phyloP scores from a whole-genome alignment of 2,888 invertebrate species.

The Gasteruption jaculator region DNA sequence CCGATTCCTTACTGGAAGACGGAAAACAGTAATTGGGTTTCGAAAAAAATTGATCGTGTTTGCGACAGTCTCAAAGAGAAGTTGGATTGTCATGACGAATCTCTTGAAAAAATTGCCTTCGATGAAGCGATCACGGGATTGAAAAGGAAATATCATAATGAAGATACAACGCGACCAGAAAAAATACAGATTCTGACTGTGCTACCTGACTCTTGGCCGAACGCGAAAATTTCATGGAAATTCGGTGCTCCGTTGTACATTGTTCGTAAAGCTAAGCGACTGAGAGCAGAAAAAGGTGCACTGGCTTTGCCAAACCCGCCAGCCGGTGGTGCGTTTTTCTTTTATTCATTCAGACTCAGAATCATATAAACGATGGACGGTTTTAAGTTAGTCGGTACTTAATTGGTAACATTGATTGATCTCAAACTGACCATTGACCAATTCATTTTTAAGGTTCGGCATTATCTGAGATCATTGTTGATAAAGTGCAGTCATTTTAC shows the following conservation, averaged over 20 bases:
- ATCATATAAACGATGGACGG: no score
- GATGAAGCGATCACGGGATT: conserved; percentile 14
- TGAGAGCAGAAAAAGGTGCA: conserved; percentile 15
- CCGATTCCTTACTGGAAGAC: conserved; percentile 12
- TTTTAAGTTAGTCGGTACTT: no score
- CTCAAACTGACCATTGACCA: conserved; percentile 8
- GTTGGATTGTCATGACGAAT: no score
- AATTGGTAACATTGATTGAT: conserved; percentile 5
- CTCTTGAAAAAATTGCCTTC: no score
- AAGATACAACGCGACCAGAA: conserved; percentile 11
- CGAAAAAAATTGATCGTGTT: conserved; percentile 13
- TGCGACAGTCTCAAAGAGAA: conserved; percentile 10
- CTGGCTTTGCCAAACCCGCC: conserved; percentile 15
- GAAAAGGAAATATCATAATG: conserved; percentile 17
- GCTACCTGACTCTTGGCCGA: conserved; percentile 19
- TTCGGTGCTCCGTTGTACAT: conserved; percentile 15
- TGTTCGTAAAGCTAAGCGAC: conserved; percentile 12
- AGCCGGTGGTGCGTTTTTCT: conserved; percentile 13
- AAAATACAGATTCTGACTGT: conserved; percentile 22
- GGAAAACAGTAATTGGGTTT: conserved; percentile 7
- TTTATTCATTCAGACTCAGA: no score
- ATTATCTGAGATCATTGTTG: conserved; percentile 16
- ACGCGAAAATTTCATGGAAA: conserved; percentile 15
- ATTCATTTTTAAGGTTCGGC: conserved; percentile 14
- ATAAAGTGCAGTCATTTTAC: conserved; percentile 17